These are phyloP conservation scores for Xenops minutus DNA, from an alignment of 2,797 vertebrate genomes.

Conservation along the genomic window DNA sequence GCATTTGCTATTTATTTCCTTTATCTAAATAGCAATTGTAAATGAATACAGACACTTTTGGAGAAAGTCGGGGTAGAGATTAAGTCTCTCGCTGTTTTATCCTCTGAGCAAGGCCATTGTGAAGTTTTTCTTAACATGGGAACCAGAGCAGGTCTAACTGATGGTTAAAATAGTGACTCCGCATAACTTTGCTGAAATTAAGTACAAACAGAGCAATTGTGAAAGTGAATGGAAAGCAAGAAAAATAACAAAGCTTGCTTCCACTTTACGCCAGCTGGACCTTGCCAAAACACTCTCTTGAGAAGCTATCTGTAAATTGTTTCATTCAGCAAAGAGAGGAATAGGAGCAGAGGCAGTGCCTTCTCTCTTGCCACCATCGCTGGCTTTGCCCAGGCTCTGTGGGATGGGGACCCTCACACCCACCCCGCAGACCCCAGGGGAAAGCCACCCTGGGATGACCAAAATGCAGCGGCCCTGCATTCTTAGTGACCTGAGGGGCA, in stretches of 20 bases:
- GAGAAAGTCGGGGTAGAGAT: background rate
- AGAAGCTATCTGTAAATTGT: background rate
- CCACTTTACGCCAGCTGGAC: background rate
- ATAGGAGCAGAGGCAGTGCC: rapidly evolving
- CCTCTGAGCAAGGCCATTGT: background rate
- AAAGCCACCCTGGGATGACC: rapidly evolving
- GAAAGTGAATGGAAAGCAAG: background rate
- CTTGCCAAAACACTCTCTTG: background rate
- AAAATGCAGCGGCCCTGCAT: background rate
- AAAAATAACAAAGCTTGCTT: background rate
- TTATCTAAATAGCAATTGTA: background rate
- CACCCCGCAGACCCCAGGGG: rapidly evolving
- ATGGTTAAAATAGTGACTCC: background rate
- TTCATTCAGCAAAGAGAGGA: background rate
- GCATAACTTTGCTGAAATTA: background rate
- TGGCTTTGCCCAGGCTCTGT: background rate
- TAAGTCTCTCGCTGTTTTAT: background rate
- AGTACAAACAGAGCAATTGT: background rate
- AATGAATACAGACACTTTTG: background rate
- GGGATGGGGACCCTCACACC: rapidly evolving
- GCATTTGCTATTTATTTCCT: background rate
- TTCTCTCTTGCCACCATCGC: background rate
- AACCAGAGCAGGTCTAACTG: background rate
- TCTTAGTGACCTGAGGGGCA: background rate
- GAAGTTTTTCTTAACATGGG: background rate